These are phyloP conservation scores for Neoscelio sp. DNA, from an alignment of 2,888 invertebrate species.

Conservation along the genomic window DNA sequence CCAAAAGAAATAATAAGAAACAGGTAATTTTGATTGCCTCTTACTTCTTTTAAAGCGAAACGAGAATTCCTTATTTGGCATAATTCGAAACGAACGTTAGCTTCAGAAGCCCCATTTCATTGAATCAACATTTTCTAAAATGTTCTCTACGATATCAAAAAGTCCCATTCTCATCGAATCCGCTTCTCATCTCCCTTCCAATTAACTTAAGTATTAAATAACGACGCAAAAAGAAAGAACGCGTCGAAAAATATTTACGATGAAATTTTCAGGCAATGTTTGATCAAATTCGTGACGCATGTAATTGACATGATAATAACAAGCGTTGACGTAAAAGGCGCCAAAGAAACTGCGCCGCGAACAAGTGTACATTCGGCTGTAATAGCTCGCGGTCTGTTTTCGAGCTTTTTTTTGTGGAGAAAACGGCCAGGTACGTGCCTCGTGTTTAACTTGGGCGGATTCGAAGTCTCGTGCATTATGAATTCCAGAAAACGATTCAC, in stretches of 20 bases:
- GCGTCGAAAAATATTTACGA: constrained; percentile 18
- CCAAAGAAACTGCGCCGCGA: constrained; percentile 11
- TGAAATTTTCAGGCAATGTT: constrained; percentile 20
- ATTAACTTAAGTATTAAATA: constrained; percentile 18
- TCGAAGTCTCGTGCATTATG: constrained; percentile 70
- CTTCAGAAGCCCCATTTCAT: too few relatives aligned
- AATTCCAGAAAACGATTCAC: constrained; percentile 74
- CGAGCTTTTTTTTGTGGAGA: constrained; percentile 49
- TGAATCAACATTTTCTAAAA: too few relatives aligned
- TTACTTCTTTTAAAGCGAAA: too few relatives aligned
- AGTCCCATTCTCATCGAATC: too few relatives aligned
- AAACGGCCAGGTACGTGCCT: constrained; percentile 37
- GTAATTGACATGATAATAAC: constrained; percentile 61
- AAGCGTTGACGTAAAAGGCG: constrained; percentile 3
- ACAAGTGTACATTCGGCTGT: constrained; percentile 49
- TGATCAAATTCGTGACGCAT: constrained; percentile 37
- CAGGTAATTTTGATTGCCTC: too few relatives aligned
- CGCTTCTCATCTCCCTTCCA: constrained; percentile 7
- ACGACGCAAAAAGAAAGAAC: neutral
- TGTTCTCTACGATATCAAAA: too few relatives aligned
- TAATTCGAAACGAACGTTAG: too few relatives aligned
- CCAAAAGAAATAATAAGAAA: too few relatives aligned
- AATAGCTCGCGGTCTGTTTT: constrained; percentile 55
- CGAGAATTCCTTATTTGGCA: too few relatives aligned
- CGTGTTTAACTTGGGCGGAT: constrained; percentile 25